Base-by-base conservation (phyloP, 2,797 vertebrate genomes). In the Cichlasoma orientale region DNA sequence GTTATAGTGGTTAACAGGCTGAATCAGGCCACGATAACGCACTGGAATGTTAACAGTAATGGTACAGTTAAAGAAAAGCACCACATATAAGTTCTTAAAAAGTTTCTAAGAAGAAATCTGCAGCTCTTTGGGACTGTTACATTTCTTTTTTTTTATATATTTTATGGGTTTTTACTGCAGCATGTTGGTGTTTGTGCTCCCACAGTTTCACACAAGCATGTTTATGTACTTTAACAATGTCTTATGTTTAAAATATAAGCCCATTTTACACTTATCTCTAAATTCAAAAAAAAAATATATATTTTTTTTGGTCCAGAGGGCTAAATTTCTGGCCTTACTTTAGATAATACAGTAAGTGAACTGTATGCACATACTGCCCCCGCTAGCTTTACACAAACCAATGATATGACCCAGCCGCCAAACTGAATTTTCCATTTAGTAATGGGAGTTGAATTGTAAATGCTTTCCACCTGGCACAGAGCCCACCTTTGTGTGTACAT, bases 381-480 rank as follows among this genome's bases (percentile, higher is more conserved):
- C 50, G 14, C 77, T 75, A 85, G 77, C 83, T 86, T 82, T 72
- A 58, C 84, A 78, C 54, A 58, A 85, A 82, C 87, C 86, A 88
- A 93, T 88, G 88, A 89, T 91, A 77, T 85, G 88, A 90, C 88
- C 88, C 84, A 80, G 77, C 78, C 41, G 19, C 78, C 78, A 77
- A 79, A 84, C 82, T 90, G 80, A 92, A 87, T 89, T 75, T 86
- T 89, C 89, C 74, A 90, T 93, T 94, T 87, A 90, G 83, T 88
- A 79, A 88, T 78, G 82, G 87, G 82, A 91, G 92, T 84, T 90
- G 88, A 94, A 94, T 92, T 82, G 84, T 68, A 88, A 92, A 89
- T 86, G 74, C 56, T 75, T 86, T 82, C 75, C 72, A 87, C 75
- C 84, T 90, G 85, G 76, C 84, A 58, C 72, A 78, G 53, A 82